A percentile compares a stretch with the other conserved stretches of the same genome.
Evolutionary conservation across 35 echinoderm and acorn worm genomes (phyloP).

Genomic region (Acanthaster planci): DNA sequence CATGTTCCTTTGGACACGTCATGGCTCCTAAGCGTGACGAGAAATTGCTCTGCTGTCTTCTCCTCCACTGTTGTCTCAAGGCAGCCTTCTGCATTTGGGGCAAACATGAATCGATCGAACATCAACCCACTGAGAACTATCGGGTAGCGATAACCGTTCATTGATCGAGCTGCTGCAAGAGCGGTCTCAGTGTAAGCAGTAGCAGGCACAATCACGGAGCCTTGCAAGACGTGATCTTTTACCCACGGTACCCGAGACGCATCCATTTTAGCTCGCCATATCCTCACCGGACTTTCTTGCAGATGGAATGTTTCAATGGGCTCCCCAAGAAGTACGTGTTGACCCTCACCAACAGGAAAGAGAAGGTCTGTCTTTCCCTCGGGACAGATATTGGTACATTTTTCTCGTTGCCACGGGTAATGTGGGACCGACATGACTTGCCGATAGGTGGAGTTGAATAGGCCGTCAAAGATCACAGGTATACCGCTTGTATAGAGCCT

Average conservation of each 20-base stretch:
- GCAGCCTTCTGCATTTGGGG: neutral
- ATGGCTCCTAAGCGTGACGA: neutral
- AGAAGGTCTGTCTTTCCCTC: neutral
- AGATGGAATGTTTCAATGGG: neutral
- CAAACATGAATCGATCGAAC: constrained; percentile 57
- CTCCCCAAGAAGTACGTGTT: constrained; percentile 47
- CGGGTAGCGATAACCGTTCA: neutral
- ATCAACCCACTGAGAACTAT: constrained; percentile 4
- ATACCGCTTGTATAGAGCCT: constrained; percentile 7
- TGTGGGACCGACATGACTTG: constrained; percentile 31
- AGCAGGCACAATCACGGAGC: constrained; percentile 43
- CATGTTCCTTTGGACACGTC: constrained; percentile 19
- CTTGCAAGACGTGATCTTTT: constrained; percentile 43
- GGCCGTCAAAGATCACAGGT: neutral
- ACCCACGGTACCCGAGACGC: constrained; percentile 41
- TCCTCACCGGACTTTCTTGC: neutral
- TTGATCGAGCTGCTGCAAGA: constrained; percentile 7
- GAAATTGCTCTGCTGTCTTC: neutral
- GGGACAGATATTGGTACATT: neutral
- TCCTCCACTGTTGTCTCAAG: constrained; percentile 37
- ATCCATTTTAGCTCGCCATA: constrained; percentile 35
- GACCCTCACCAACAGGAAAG: constrained; percentile 9
- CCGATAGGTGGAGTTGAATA: neutral
- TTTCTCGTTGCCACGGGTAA: constrained; percentile 58
- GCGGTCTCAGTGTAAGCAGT: constrained; percentile 54